These are phyloP conservation scores for Dioctria linearis DNA, from an alignment of 2,888 invertebrate genomes.

Conservation along the genomic window DNA sequence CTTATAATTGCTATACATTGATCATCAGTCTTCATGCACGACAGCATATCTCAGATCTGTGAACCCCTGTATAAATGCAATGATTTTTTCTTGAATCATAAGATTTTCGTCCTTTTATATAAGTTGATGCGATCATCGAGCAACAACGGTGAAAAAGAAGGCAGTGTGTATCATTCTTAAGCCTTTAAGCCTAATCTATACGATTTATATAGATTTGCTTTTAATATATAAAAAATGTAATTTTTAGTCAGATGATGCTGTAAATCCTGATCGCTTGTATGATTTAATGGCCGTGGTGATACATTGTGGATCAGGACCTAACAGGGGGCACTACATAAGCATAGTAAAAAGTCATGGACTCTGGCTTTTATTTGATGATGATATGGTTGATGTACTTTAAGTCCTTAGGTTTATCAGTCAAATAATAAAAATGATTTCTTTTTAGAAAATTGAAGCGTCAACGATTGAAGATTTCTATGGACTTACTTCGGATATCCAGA, in stretches of 20 bases:
- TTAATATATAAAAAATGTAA: conserved; percentile 14
- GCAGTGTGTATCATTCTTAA: too few species aligned
- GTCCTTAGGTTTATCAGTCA: too few species aligned
- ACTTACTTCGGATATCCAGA: conserved; percentile 97
- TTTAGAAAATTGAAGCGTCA: conserved; percentile 98
- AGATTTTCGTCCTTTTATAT: too few species aligned
- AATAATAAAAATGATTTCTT: conserved; percentile 67
- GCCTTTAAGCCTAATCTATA: too few species aligned
- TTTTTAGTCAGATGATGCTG: conserved; percentile 95
- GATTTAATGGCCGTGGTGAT: conserved; percentile 99
- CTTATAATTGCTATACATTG: too few species aligned
- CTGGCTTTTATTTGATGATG: conserved; percentile 99
- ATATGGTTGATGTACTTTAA: conserved; percentile 94
- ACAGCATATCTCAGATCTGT: too few species aligned
- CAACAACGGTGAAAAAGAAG: too few species aligned
- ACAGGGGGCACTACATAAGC: conserved; percentile 99
- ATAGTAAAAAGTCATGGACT: conserved; percentile 99
- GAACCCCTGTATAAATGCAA: too few species aligned
- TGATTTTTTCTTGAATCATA: too few species aligned
- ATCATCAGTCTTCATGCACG: too few species aligned
- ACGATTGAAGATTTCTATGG: conserved; percentile 99
- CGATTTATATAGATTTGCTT: conserved; percentile 48
- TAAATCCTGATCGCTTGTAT: conserved; percentile 97
- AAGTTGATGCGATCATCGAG: too few species aligned
- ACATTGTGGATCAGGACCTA: conserved; percentile 99